Base-by-base conservation (phyloP, 2,113 vertebrate genomes). In the Prinia subflava region DNA sequence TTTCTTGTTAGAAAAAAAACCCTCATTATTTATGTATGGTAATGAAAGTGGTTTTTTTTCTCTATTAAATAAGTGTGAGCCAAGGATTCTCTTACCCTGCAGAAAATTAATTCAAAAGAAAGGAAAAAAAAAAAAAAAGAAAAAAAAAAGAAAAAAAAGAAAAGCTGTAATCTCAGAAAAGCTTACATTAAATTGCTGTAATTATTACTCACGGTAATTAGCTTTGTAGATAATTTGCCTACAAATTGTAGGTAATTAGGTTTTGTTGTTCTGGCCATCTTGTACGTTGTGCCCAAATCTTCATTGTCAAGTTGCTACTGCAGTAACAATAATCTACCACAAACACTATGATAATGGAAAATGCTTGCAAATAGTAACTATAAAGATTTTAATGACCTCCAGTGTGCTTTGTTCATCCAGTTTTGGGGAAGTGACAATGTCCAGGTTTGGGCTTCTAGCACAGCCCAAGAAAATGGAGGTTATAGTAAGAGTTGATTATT, bases 11-110 rank as follows among this genome's bases (percentile, higher is more conserved):
- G 11, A 64, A 62, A 90, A 86, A 85, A 87, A 56, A 1, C 30
- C 12, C 12, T 83, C n/a, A 88, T 79, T 80, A 88, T 92, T 93
- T 90, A 78, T 93, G 68, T 75, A 92, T 85, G 76, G 52, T 83
- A 94, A 92, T 83, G 35, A 55, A 84, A 90, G 25, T 42, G 21
- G n/a, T 10, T 1, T 27, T 42, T n/a, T 87, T 91, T 78, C 39
- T 63, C 24, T 84, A 4, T 87, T 89, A 89, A 89, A 39, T 74
- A 65, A 56, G 6, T 47, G 64, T 33, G 17, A 89, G 15, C 22
- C 46, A 93, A 83, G 71, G 35, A 70, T 81, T 90, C 25, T 83
- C 31, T 50, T 88, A 60, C 19, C 50, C 35, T 70, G 30, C 14
- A 89, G 68, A 94, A 95, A 88, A 90, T 67, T 23, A 74, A 70